Percentiles rank a stretch among this genome's conserved stretches.
Conservation (phyloP, 2,797 vertebrate genomes). For the Anisognathus igniventris region DNA sequence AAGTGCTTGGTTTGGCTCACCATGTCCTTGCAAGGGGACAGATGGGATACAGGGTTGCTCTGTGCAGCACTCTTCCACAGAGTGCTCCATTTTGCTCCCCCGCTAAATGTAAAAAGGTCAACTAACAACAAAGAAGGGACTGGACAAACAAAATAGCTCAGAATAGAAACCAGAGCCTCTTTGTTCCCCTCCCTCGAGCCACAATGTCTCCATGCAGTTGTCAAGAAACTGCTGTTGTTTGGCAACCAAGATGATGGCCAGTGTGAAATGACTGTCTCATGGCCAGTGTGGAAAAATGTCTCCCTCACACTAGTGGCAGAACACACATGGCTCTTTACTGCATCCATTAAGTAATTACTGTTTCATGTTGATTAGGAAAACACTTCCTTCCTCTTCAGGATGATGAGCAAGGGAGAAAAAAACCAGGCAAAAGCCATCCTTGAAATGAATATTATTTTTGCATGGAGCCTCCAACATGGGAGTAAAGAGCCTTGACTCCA, state of each 20-base stretch:
- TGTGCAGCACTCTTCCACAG: neutral
- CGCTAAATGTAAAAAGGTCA: neutral
- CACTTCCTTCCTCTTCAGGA: neutral
- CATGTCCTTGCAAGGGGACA: neutral
- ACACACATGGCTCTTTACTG: neutral
- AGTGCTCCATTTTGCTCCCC: neutral
- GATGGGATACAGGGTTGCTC: neutral
- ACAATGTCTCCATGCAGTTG: neutral
- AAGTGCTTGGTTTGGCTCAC: neutral
- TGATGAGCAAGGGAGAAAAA: rapidly evolving
- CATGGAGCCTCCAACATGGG: neutral
- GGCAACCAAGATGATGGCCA: neutral
- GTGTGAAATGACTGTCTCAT: neutral
- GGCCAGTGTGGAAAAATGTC: neutral
- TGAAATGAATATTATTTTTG: neutral
- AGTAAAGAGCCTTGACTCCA: neutral
- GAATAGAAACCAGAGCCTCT: neutral
- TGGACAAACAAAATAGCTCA: neutral
- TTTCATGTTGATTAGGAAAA: neutral
- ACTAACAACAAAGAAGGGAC: neutral
- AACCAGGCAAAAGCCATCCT: neutral
- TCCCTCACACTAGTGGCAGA: rapidly evolving
- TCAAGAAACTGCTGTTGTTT: neutral
- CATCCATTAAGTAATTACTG: neutral
- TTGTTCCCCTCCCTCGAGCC: neutral